phyloP scores from a whole-genome alignment of 2,888 invertebrate genomes.

The Plemyria rubiginata region DNA sequence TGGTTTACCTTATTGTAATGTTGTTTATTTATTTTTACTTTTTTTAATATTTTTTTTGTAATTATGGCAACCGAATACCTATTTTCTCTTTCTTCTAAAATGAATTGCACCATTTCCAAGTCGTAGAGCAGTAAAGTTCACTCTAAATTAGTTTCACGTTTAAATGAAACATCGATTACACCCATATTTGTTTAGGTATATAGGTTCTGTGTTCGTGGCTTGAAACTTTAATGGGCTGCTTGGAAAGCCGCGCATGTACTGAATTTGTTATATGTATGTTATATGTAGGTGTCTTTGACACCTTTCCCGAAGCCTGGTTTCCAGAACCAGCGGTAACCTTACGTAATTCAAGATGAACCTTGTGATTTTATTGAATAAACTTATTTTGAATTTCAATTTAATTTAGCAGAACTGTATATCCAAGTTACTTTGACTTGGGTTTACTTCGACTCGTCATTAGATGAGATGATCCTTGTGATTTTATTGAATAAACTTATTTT shows the following conservation, averaged over 20 bases:
- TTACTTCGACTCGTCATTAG: too few relatives aligned
- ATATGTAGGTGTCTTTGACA: conserved; percentile 12
- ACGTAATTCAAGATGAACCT: too few relatives aligned
- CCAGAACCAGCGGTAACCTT: not conserved
- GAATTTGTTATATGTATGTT: conserved; percentile 24
- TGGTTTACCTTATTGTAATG: too few relatives aligned
- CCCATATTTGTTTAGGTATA: conserved; percentile 26
- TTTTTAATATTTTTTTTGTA: too few relatives aligned
- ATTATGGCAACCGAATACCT: too few relatives aligned
- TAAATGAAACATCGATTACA: conserved; percentile 33
- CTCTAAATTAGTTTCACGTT: conserved; percentile 18
- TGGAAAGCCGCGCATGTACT: conserved; percentile 7
- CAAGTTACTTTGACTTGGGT: too few relatives aligned
- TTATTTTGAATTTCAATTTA: too few relatives aligned
- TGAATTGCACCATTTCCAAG: conserved; percentile 1
- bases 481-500: too few relatives aligned
- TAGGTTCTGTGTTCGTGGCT: conserved; percentile 27
- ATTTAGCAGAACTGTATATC: too few relatives aligned
- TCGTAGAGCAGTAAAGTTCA: not conserved
- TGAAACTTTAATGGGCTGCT: conserved; percentile 37
- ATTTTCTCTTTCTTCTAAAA: not conserved
- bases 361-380: too few relatives aligned
- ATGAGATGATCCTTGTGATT: too few relatives aligned
- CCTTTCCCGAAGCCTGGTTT: conserved; percentile 5
- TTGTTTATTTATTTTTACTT: too few relatives aligned